phyloP scores from a whole-genome alignment of 1,140 invertebrate species.

The Brachionus sp. region DNA sequence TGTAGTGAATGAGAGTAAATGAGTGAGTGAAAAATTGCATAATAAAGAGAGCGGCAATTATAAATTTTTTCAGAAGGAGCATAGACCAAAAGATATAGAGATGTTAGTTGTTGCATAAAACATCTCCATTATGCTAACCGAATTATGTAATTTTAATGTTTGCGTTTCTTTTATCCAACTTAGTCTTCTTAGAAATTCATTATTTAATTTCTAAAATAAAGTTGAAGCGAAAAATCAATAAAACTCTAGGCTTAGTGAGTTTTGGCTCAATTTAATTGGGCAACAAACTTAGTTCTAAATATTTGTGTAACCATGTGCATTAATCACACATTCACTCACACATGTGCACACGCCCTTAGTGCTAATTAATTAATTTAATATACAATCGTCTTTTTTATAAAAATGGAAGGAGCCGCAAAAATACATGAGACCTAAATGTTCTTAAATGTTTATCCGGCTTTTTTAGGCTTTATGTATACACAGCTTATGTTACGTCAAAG shows the following conservation, averaged over 20 bases:
- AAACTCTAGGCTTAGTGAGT: neutral
- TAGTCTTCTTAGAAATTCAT: neutral
- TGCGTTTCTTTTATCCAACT: neutral
- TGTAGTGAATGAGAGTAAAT: neutral
- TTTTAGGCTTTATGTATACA: neutral
- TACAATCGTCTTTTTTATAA: neutral
- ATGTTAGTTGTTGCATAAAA: neutral
- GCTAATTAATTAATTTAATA: neutral
- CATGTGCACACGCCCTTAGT: neutral
- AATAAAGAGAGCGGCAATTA: neutral
- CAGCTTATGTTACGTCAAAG: neutral
- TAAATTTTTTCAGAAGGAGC: neutral
- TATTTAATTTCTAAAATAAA: neutral
- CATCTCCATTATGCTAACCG: neutral
- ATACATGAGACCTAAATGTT: neutral
- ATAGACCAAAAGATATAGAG: neutral
- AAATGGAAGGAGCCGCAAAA: neutral
- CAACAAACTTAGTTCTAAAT: neutral
- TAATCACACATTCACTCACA: neutral
- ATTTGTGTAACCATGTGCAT: neutral
- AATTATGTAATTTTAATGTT: conserved; percentile 24
- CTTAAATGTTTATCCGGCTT: neutral
- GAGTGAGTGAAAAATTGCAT: neutral
- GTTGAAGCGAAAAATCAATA: conserved; percentile 1
- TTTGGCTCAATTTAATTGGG: neutral